A percentile compares a stretch with the other conserved stretches of the same genome.
Conservation (phyloP, 2,797 vertebrate species). For the Eupleurogrammus muticus region DNA sequence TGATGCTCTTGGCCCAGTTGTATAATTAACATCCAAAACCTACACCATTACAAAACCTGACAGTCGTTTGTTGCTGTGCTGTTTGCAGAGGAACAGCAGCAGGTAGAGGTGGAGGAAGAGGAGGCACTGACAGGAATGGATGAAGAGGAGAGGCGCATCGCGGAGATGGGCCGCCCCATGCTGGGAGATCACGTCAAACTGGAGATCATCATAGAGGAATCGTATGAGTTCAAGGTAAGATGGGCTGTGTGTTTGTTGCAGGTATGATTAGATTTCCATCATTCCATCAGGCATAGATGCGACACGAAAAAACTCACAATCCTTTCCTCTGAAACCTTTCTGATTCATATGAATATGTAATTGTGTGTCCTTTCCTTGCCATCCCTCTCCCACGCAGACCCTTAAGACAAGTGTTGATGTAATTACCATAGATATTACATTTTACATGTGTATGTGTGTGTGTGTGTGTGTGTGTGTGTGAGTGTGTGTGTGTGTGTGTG, state of each 20-base stretch:
- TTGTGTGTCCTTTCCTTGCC: neutral
- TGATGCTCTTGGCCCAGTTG: neutral
- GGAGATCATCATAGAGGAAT: constrained; percentile 98
- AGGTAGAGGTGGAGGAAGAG: constrained; percentile 82
- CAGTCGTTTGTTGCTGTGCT: neutral
- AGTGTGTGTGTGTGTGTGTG: constrained; percentile 32
- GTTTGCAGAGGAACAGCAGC: constrained; percentile 86
- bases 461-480: constrained; percentile 23
- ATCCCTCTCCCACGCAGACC: constrained; percentile 47
- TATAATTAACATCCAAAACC: neutral
- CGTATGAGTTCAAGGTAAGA: constrained; percentile 97
- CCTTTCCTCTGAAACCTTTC: neutral
- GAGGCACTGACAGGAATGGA: constrained; percentile 91
- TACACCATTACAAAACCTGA: neutral
- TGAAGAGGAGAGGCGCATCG: constrained; percentile 93
- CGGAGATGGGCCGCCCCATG: constrained; percentile 95
- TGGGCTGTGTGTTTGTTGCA: neutral
- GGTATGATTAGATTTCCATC: neutral
- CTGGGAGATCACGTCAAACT: constrained; percentile 95
- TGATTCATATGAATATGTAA: constrained; percentile 21
- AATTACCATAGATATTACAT: constrained; percentile 52
- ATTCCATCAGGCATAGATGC: neutral
- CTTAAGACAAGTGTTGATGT: constrained; percentile 53
- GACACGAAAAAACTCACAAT: constrained; percentile 1
- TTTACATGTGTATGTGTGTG: constrained; percentile 36